phyloP scores from a whole-genome alignment of 2,113 vertebrate species.

The Bufo bufo region DNA sequence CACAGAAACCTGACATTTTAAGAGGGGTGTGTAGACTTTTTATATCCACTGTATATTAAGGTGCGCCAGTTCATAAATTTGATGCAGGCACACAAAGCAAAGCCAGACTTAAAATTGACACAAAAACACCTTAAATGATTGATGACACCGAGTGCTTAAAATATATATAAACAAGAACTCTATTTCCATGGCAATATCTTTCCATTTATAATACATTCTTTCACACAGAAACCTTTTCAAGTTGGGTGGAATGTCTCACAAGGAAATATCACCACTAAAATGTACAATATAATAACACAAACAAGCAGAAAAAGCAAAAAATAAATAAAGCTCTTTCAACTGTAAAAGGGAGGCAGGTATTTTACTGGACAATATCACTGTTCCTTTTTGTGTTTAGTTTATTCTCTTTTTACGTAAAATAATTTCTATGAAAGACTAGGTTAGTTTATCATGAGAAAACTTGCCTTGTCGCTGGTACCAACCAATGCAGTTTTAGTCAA shows the following conservation, averaged over 20 bases:
- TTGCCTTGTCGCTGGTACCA: not conserved
- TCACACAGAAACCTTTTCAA: not conserved
- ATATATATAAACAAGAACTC: not conserved
- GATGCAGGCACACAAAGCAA: too few relatives aligned
- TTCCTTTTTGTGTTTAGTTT: not conserved
- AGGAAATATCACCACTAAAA: slow-evolving; percentile 24
- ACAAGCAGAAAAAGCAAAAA: not conserved
- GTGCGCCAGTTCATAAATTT: too few relatives aligned
- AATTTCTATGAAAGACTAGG: not conserved
- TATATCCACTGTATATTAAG: too few relatives aligned
- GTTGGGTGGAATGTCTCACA: not conserved
- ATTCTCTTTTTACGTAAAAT: not conserved
- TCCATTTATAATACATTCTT: slow-evolving; percentile 9
- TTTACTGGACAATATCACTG: not conserved
- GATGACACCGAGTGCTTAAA: not conserved
- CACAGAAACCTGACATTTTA: too few relatives aligned
- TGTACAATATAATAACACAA: not conserved
- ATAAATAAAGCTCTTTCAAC: not conserved
- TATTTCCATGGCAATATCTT: not conserved
- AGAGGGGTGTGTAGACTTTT: too few relatives aligned
- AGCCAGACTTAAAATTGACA: too few relatives aligned
- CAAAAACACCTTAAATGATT: too few relatives aligned
- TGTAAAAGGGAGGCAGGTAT: not conserved
- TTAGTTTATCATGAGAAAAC: not conserved
- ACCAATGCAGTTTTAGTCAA: not conserved